Base-by-base conservation (phyloP, 1,140 invertebrate species). In the Bombus superbus region DNA sequence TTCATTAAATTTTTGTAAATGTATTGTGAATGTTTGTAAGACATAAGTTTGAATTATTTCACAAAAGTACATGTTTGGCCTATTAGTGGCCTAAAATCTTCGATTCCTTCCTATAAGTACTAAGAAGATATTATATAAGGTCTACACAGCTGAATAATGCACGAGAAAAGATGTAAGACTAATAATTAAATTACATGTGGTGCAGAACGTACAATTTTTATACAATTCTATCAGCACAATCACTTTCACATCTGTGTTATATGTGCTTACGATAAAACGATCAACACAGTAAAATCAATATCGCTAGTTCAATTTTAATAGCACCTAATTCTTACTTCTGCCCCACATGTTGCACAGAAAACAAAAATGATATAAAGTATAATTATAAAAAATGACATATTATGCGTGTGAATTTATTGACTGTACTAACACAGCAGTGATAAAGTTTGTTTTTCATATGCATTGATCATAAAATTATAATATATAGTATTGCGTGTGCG, bases 91-190 rank as follows among this genome's bases (percentile, higher is more conserved):
- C 83, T 87, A 85, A 85, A 73, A 75, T 75, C 53, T 85, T 81
- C 76, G 86, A 87, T 87, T 87, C 86, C 86, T 87, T 90, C 79
- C 79, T 90, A 40, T 88, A 90, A 90, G 68, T 86, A 90, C 66
- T 90, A 78, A 82, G 88, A 90, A 87, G 62, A 74, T 90, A 80
- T 84, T 64, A 42, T 80, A 75, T 90, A 90, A 84, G 89, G 59
- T 88, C 62, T 88, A 84, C 44, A 88, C 72, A 86, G 82, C 59
- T 83, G 64, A 89, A 78, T 85, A 72, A 82, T 47, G 42, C 79
- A 73, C 85, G 69, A 62, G 42, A 81, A 73, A 86, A 84, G 83
- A 78, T 64, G 83, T 86, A 86, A 87, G 89, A 90, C 69, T 90
- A 90, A 87, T 38, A 81, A 72, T 47, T 81, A 80, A 72, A 80